phyloP scores from a whole-genome alignment of 2,888 invertebrate genomes.

The Acanthosepion pharaonis region DNA sequence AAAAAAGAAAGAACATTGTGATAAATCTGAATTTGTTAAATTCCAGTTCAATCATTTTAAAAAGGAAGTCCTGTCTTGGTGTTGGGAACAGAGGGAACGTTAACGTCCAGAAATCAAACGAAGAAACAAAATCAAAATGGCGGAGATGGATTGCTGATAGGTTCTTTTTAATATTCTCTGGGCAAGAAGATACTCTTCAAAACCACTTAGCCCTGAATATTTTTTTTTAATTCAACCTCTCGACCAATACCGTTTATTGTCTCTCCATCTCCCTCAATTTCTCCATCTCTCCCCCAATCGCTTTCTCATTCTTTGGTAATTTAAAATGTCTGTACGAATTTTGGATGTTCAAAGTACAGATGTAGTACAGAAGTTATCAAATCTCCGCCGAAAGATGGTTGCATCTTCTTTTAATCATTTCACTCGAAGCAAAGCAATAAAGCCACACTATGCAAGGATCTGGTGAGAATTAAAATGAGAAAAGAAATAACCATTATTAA shows the following conservation, averaged over 20 bases:
- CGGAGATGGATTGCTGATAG: not conserved
- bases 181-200: not conserved
- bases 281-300: not conserved
- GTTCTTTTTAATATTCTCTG: not conserved
- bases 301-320: not conserved
- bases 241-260: no score
- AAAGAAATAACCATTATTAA: no score
- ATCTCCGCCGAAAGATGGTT: no score
- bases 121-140: not conserved
- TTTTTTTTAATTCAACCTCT: no score
- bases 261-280: not conserved
- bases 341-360: no score
- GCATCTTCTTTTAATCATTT: no score
- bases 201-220: not conserved
- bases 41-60: conserved; percentile 12
- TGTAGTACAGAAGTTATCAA: no score
- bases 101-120: not conserved
- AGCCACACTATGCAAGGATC: no score
- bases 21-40: not conserved
- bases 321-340: no score
- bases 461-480: no score
- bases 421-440: no score
- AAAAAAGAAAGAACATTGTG: not conserved
- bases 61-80: not conserved
- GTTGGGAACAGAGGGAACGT: not conserved